Conservation (phyloP, 2,888 invertebrate genomes). For the Trissolcus japonicus region DNA sequence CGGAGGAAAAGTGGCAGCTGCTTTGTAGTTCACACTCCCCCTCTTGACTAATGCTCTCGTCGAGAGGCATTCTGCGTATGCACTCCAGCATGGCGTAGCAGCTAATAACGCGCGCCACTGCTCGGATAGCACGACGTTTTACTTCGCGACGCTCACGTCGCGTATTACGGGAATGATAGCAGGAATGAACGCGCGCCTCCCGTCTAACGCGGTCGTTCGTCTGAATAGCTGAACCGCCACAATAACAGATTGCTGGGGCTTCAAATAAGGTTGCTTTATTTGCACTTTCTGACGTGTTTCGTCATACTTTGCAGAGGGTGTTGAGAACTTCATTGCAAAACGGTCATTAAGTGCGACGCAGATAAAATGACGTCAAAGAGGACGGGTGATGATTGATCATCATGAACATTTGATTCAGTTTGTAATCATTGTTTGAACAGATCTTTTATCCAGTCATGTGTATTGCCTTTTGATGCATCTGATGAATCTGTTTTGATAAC, state of each 20-base stretch:
- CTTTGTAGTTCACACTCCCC: constrained; percentile 21
- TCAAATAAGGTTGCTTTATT: constrained; percentile 20
- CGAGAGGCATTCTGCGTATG: constrained; percentile 45
- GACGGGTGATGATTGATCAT: too few species aligned
- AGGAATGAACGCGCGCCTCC: constrained; percentile 26
- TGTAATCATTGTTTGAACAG: too few species aligned
- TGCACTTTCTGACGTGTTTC: constrained; percentile 1
- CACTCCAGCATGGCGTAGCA: constrained; percentile 41
- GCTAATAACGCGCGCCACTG: constrained; percentile 44
- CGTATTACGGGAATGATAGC: constrained; percentile 48
- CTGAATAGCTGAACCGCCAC: constrained; percentile 21
- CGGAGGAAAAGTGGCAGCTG: constrained; percentile 30
- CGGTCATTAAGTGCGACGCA: not conserved
- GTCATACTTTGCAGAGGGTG: constrained; percentile 4
- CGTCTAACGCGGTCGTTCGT: constrained; percentile 11
- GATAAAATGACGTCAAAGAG: too few species aligned
- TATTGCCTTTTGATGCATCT: too few species aligned
- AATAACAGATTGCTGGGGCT: constrained; percentile 9
- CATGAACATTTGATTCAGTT: too few species aligned
- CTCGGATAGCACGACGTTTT: constrained; percentile 48
- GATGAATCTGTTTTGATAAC: too few species aligned
- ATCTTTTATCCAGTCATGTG: too few species aligned
- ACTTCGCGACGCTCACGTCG: constrained; percentile 39
- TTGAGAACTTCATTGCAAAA: not conserved
- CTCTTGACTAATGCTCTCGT: constrained; percentile 6